Percentiles rank a stretch among this genome's conserved stretches.
Evolutionary conservation across 1,140 invertebrate species (phyloP).

Genomic region (Trichonephila clavata): DNA sequence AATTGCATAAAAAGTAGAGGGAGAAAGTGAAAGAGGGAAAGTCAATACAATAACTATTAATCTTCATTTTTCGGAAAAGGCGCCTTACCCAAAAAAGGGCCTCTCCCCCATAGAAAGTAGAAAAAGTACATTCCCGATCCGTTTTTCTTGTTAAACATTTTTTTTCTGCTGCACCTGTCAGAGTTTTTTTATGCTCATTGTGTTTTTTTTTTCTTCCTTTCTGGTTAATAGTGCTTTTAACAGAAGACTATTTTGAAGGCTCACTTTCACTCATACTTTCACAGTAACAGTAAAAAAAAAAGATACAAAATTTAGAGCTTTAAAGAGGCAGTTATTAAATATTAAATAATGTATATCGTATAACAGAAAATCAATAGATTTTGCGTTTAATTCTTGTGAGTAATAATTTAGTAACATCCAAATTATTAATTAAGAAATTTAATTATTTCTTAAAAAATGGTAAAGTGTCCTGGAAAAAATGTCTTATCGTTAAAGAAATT

Average conservation of each 20-base stretch:
- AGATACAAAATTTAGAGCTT: too few relatives aligned
- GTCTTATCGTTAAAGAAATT: too few relatives aligned
- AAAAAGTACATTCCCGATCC: background rate
- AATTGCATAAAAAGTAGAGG: background rate
- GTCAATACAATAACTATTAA: background rate
- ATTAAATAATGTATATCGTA: too few relatives aligned
- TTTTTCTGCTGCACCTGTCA: background rate
- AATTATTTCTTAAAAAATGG: too few relatives aligned
- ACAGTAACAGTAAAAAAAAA: background rate
- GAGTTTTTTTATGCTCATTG: background rate
- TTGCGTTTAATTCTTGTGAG: too few relatives aligned
- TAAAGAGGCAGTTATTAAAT: too few relatives aligned
- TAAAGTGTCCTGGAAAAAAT: too few relatives aligned
- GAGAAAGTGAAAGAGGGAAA: background rate
- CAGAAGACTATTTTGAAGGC: background rate
- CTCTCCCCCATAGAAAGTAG: background rate
- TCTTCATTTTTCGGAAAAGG: conserved; percentile 1
- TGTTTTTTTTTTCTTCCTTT: background rate
- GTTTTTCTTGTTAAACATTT: background rate
- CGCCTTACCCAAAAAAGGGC: background rate
- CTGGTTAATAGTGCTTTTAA: background rate
- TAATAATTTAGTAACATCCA: too few relatives aligned
- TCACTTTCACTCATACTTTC: background rate
- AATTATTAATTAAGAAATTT: too few relatives aligned
- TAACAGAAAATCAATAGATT: too few relatives aligned